A percentile compares a stretch with the other conserved stretches of the same genome.
Conservation (phyloP, 2,888 invertebrate species). For the Parapristionchus giblindavisi region DNA sequence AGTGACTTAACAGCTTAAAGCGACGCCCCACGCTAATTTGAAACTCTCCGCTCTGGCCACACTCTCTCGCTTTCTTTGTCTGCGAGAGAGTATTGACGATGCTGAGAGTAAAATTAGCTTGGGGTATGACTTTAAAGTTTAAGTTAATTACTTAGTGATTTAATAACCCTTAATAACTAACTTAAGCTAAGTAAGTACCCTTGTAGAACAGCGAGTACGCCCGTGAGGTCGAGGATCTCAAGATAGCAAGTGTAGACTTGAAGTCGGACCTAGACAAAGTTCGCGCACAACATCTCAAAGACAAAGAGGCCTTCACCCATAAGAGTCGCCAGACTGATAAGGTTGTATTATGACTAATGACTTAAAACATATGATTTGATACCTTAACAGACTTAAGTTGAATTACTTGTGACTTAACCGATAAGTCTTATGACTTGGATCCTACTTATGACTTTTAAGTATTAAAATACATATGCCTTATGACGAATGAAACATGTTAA, state of each 20-base stretch:
- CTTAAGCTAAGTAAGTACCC: no score
- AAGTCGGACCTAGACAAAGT: constrained; percentile 59
- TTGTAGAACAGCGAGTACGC: constrained; percentile 54
- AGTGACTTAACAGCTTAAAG: no score
- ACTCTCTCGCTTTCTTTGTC: no score
- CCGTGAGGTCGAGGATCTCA: constrained; percentile 51
- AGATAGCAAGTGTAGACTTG: constrained; percentile 63
- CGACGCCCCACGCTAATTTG: no score
- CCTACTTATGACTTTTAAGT: background rate
- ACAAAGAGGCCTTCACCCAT: constrained; percentile 63
- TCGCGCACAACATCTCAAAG: constrained; percentile 54
- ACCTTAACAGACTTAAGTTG: background rate
- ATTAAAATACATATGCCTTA: no score
- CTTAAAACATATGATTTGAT: background rate
- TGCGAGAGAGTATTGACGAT: no score
- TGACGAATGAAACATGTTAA: background rate
- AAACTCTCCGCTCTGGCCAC: no score
- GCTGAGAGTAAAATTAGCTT: no score
- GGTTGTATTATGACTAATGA: constrained; percentile 25
- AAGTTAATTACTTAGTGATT: no score
- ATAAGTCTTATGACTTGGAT: background rate
- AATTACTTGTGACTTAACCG: background rate
- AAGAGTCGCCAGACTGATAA: constrained; percentile 68
- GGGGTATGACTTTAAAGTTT: no score
- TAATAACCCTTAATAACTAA: no score